phyloP scores from a whole-genome alignment of 2,797 vertebrate genomes.

The Chloroceryle amazona region DNA sequence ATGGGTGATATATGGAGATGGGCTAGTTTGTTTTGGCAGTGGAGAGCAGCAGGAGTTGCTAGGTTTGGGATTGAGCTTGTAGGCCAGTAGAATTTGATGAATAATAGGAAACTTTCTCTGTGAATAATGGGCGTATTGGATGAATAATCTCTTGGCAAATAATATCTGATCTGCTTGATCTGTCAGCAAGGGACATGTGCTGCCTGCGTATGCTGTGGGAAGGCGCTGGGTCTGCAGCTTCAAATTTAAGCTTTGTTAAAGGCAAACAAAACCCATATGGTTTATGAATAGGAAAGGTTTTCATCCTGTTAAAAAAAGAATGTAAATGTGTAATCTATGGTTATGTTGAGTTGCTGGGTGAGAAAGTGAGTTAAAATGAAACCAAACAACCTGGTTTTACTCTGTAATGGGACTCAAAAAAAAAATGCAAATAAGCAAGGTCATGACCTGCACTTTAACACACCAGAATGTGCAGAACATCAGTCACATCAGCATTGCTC shows the following conservation, averaged over 20 bases:
- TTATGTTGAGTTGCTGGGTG: neutral
- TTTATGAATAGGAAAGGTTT: constrained; percentile 18
- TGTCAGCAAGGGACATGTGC: constrained; percentile 8
- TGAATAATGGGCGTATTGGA: neutral
- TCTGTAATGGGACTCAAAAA: neutral
- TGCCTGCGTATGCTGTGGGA: neutral
- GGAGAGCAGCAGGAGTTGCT: neutral
- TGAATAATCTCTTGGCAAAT: constrained; percentile 63
- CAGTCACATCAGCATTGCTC: neutral
- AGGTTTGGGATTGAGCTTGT: neutral
- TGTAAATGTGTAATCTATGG: neutral
- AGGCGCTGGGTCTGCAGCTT: constrained; percentile 35
- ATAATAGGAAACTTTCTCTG: neutral
- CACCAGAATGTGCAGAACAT: neutral
- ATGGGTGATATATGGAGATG: fast-evolving
- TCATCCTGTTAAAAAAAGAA: neutral
- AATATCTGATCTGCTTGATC: constrained; percentile 30
- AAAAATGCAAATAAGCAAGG: neutral
- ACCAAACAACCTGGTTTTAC: neutral
- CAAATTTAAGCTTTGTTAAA: constrained; percentile 40
- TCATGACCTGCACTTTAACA: neutral
- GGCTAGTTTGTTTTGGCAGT: neutral
- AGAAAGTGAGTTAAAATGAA: neutral
- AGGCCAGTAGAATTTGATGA: neutral
- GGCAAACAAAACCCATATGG: constrained; percentile 52